Base-by-base conservation (phyloP, 2,888 invertebrate species). In the Dynastes maya region DNA sequence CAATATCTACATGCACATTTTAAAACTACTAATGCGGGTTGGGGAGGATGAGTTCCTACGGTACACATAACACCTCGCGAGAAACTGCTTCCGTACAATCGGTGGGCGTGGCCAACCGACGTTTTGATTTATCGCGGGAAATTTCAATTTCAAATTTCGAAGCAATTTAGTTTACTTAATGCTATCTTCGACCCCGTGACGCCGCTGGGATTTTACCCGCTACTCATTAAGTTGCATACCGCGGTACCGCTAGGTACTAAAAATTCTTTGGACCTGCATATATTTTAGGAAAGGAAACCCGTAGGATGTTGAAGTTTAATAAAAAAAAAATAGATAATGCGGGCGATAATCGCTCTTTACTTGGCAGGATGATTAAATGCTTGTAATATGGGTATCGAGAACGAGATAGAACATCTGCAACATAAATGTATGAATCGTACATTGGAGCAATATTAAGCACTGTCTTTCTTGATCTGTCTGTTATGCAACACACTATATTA, bases 121-220 rank as follows among this genome's bases (percentile, higher is more conserved):
- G 80, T 82, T 83, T 84, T 85, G 85, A 85, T 85, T 84, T 85
- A 85, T 84, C 82, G 82, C 80, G 53, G 40, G 80, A 81, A 85
- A 85, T 85, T 85, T 85, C 84, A 85, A 85, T 85, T 85, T 85
- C 81, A 85, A 84, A 85, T 85, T 83, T 81, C 67, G 72, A 79
- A 81, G 80, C 80, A 80, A 80, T 82, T 77, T 78, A 77, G 80
- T 79, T 79, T 80, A 80, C 80, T 81, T 82, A 81, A 82, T 78
- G 72, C 76, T 64, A 53, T 72, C 72, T 61, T 74, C 61, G 49
- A 74, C 72, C 72, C 49, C 72, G 72, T 74, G 61, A 45, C 63
- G 45, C 61, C 45, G 72, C 55, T n/a, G 9, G 61, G 49, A n/a
- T 49, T 74, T 74, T 61, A 27, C 49, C 72, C 72, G 61, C 49